Percentiles rank a stretch among this genome's conserved stretches.
Conservation (phyloP, 1,140 invertebrate genomes). For the Oryctes rhinoceros region DNA sequence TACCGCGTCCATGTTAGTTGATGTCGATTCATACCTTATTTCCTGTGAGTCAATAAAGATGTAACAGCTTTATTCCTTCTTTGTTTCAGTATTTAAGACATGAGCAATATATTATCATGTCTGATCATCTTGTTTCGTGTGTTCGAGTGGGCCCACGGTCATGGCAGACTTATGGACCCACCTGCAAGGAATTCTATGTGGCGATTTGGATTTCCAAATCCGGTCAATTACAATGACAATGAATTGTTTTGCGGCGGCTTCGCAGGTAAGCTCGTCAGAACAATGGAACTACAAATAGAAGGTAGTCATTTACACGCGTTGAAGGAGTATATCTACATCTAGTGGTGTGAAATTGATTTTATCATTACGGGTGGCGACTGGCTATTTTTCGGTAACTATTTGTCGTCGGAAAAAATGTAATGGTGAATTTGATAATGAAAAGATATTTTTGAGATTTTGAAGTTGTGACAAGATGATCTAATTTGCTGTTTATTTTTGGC, state of each 20-base stretch:
- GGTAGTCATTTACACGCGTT: no score
- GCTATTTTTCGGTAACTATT: no score
- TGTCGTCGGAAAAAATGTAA: no score
- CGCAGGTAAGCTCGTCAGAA: slow-evolving; percentile 67
- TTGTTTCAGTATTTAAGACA: slow-evolving; percentile 1
- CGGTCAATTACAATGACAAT: slow-evolving; percentile 94
- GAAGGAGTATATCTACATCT: no score
- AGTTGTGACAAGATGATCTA: no score
- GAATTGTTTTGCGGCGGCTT: slow-evolving; percentile 84
- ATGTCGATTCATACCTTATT: no score
- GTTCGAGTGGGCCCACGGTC: slow-evolving; percentile 63
- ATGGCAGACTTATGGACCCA: slow-evolving; percentile 88
- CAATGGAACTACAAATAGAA: background rate
- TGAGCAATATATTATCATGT: background rate
- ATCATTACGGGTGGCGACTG: no score
- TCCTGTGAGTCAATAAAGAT: background rate
- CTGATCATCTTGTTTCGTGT: background rate
- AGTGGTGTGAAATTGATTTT: no score
- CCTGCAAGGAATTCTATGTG: slow-evolving; percentile 92
- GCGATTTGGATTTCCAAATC: slow-evolving; percentile 91
- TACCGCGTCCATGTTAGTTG: no score
- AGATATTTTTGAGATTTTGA: no score
- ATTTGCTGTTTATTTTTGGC: no score
- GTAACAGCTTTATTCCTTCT: background rate
- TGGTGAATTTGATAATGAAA: no score